These are phyloP conservation scores for Cricetomys ansorgei DNA, from an alignment of 2,113 vertebrate genomes.

Conservation along the genomic window DNA sequence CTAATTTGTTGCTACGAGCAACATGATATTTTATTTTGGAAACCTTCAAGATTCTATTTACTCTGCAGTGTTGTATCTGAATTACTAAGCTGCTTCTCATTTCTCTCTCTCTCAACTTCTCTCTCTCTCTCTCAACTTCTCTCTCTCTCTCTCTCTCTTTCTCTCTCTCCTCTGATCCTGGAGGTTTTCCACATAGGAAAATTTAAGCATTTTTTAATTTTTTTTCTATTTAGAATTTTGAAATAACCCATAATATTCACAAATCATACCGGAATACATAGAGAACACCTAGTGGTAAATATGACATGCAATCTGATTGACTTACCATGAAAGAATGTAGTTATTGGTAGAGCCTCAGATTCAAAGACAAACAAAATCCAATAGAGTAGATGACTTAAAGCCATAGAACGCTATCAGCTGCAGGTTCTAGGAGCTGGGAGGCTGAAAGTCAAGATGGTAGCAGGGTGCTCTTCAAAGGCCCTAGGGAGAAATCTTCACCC, in stretches of 20 bases:
- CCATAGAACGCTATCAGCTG: background rate
- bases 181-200: slow-evolving; percentile 83
- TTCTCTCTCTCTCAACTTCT: background rate
- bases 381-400: background rate
- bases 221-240: slow-evolving; percentile 69
- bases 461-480: background rate
- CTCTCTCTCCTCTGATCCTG: slow-evolving; percentile 76
- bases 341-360: background rate
- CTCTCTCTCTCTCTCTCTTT: too few relatives aligned
- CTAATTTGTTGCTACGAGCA: slow-evolving; percentile 88
- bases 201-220: slow-evolving; percentile 85
- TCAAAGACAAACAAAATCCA: background rate
- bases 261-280: slow-evolving; percentile 17
- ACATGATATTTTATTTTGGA: slow-evolving; percentile 88
- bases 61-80: slow-evolving; percentile 59
- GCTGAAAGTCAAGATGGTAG: background rate
- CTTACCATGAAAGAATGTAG: slow-evolving; percentile 24
- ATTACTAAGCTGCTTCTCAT: slow-evolving; percentile 76
- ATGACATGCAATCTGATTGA: background rate
- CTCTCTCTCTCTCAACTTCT: too few relatives aligned
- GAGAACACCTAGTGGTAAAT: background rate
- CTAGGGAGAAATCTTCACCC: background rate
- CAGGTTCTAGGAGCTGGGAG: background rate
- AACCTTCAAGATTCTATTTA: slow-evolving; percentile 82
- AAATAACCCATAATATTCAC: background rate